Conservation (phyloP, 2,888 invertebrate genomes). For the Hirtodrosophila duncani region DNA sequence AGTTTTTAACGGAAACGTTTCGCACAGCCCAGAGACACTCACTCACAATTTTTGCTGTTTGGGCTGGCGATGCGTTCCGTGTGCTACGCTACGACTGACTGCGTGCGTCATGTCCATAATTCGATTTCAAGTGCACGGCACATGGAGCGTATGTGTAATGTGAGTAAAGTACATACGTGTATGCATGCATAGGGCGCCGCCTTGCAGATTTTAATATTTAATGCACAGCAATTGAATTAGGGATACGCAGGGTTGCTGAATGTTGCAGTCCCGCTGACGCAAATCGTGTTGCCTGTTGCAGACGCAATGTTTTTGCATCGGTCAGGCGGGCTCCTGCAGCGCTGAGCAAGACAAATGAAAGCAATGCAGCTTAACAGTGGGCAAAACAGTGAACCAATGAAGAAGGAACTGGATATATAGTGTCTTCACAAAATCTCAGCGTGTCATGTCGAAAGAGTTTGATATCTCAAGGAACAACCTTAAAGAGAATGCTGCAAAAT, state of each 20-base stretch:
- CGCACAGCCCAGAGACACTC: conserved; percentile 21
- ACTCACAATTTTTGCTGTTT: background rate
- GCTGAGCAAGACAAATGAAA: conserved; percentile 68
- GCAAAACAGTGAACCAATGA: no score
- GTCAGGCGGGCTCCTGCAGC: conserved; percentile 37
- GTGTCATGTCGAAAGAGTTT: no score
- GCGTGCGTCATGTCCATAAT: conserved; percentile 59
- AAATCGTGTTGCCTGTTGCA: conserved; percentile 28
- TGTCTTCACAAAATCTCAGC: no score
- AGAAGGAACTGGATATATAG: no score
- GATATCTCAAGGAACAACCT: no score
- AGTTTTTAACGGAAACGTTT: conserved; percentile 46
- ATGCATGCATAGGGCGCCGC: conserved; percentile 18
- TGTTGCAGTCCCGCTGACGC: conserved; percentile 5
- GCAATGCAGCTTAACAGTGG: conserved; percentile 43
- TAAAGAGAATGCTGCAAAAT: no score
- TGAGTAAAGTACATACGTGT: no score
- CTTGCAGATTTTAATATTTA: conserved; percentile 66
- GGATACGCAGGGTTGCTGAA: conserved; percentile 6
- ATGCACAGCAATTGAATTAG: conserved; percentile 72
- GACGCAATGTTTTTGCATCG: conserved; percentile 44
- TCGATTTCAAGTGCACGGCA: conserved; percentile 48
- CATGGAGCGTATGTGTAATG: conserved; percentile 10
- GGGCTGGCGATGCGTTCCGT: conserved; percentile 7
- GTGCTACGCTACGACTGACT: background rate